Evolutionary conservation across 2,797 vertebrate species (phyloP), one percentile per base, ranked within the genome.

Genomic region (Sebastiscus tertius): DNA sequence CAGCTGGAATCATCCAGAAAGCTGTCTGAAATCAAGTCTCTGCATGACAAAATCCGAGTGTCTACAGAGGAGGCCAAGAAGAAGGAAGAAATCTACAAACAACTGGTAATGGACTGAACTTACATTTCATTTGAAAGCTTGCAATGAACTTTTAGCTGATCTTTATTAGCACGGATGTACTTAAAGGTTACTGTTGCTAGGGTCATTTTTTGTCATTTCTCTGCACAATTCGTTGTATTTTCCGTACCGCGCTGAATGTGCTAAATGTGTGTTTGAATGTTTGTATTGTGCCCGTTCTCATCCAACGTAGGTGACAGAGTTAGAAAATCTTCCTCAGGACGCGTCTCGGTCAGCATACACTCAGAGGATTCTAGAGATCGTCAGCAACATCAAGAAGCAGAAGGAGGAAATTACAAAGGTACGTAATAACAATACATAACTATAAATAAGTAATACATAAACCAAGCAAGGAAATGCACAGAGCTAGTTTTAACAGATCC

Each of bases 361-460:
- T 4, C 96, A 97, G 84, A 96, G 97, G 77, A 98, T 99, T 79
- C 91, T 99, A 20, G 98, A 99, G 94, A 98, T 98, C 3, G 97
- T 98, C 42, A 95, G 96, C 90, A 98, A 98, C 90, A 99, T 99
- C 90, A 95, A 96, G 86, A 98, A 98, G 79, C 98, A 99, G 93
- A 98, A 98, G 80, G 97, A 98, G 85, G 97, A 98, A 77, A 99
- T 99, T 68, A 97, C 95, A 10, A 98, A 98, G 95, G 97, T 98
- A 39, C 5, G n/a, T 29, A 7, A 20, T 36, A 52, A 13, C 10
- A n/a, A 6, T 9, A 81, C 8, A 54, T 29, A 29, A 24, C 54
- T 24, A 18, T 2, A 42, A 39, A 26, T 20, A 20, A 20, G 6
- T 6, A 12, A 42, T 14, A 31, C 10, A 18, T 22, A 27, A 29